Evolutionary conservation across 2,888 invertebrate species (phyloP), one percentile per base, ranked within the genome.

Genomic region (Drosophila sordidula): DNA sequence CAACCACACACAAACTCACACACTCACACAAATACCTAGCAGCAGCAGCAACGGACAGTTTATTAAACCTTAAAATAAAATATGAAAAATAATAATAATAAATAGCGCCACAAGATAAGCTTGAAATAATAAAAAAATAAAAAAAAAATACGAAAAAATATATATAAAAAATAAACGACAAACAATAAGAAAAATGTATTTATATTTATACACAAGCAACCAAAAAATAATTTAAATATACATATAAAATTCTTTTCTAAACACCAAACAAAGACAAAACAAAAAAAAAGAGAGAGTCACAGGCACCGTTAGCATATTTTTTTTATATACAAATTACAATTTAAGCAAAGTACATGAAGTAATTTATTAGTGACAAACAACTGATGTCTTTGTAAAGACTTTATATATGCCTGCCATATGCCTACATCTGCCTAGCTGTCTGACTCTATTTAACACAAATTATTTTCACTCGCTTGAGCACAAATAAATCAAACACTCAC

Each of bases 361-460:
- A 72, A 78, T 69, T 52, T 76, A 75, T 79, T 82, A 88, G 75
- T 77, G 74, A 77, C 70, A 85, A 86, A 70, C 67, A 86, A 83
- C 88, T 86, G 88, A 83, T 66, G 83, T 83, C 83, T 83, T 80
- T 88, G 65, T 70, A 83, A 83, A 83, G 83, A 84, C 88, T 83
- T 88, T 88, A 88, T 83, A 82, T 83, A 88, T 86, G 84, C 84
- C 84, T 84, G 84, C 84, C 84, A 84, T 84, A 84, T 86, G 84
- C 84, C 84, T 84, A 88, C 80, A 87, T 88, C 80, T 88, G 84
- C 89, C 89, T 87, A 83, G 79, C 86, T 88, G 87, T 86, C 86
- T 78, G 75, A 80, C 79, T 80, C 83, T 86, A 69, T 49, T 41
- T 29, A 57, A 69, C 61, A 79, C 56, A 39, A 63, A 55, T 39